Percentiles rank a stretch among this genome's conserved stretches.
Conservation (phyloP, 1,140 invertebrate genomes). For the Oscheius sp. region DNA sequence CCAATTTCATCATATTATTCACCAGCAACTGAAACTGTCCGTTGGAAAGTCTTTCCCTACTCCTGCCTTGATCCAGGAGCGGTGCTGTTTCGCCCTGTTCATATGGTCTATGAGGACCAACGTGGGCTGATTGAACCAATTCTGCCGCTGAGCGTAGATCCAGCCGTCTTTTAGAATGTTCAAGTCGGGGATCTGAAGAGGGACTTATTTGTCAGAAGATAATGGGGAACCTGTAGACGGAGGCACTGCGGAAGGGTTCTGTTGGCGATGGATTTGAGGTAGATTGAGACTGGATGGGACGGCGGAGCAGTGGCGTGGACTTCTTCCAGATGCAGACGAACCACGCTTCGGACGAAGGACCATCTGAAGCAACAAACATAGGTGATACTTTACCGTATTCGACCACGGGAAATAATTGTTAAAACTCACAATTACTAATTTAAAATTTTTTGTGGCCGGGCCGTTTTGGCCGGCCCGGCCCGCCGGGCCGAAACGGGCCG, state of each 20-base stretch:
- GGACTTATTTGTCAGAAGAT: no score
- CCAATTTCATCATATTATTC: neutral
- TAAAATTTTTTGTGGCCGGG: no score
- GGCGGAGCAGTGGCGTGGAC: neutral
- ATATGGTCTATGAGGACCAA: neutral
- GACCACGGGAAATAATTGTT: no score
- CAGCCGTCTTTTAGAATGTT: neutral
- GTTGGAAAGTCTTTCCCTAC: neutral
- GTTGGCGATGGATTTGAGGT: neutral
- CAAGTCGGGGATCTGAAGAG: neutral
- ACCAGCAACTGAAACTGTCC: neutral
- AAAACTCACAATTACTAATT: no score
- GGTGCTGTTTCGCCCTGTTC: neutral
- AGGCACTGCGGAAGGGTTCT: neutral
- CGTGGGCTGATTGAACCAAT: neutral
- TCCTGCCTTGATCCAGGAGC: neutral
- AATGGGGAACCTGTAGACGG: no score
- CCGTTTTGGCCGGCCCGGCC: no score
- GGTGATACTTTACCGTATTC: no score
- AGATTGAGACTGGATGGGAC: neutral
- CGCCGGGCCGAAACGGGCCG: no score
- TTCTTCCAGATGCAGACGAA: neutral
- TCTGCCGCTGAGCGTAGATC: conserved; percentile 1
- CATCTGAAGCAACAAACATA: neutral
- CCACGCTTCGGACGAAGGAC: neutral